Evolutionary conservation across 2,888 invertebrate species (phyloP).

Genomic region (Dasypolia templi): DNA sequence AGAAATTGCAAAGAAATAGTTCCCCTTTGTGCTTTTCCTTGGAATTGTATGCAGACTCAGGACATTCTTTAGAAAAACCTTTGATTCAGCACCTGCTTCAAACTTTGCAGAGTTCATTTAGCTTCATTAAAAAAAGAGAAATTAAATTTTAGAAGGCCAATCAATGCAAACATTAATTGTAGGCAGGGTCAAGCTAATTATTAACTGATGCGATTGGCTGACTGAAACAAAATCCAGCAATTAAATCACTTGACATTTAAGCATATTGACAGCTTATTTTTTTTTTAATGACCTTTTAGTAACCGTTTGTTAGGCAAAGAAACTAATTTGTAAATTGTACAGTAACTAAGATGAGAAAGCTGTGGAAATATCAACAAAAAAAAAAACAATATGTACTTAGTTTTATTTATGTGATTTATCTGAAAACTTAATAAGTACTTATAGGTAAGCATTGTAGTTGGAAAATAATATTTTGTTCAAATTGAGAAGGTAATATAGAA

Average conservation of each 20-base stretch:
- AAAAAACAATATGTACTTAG: neutral
- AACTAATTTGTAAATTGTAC: neutral
- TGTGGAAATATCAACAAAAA: neutral
- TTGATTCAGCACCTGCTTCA: slow-evolving; percentile 7
- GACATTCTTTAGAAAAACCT: neutral
- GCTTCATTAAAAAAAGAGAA: slow-evolving; percentile 1
- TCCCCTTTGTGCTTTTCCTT: slow-evolving; percentile 29
- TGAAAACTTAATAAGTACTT: neutral
- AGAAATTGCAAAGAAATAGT: slow-evolving; percentile 46
- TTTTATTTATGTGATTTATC: neutral
- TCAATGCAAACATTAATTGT: neutral
- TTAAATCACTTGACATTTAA: neutral
- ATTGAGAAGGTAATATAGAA: neutral
- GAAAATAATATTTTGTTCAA: neutral
- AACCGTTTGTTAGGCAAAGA: neutral
- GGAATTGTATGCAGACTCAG: slow-evolving; percentile 16
- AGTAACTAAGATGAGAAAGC: neutral
- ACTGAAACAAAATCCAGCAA: neutral
- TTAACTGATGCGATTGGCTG: neutral
- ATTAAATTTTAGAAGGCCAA: neutral
- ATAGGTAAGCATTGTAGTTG: neutral
- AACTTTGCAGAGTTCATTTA: neutral
- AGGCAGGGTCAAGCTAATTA: neutral
- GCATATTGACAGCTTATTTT: no score
- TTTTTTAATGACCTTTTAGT: no score